Conservation (phyloP, 2,888 invertebrate species). For the Coenonympha glycerion region DNA sequence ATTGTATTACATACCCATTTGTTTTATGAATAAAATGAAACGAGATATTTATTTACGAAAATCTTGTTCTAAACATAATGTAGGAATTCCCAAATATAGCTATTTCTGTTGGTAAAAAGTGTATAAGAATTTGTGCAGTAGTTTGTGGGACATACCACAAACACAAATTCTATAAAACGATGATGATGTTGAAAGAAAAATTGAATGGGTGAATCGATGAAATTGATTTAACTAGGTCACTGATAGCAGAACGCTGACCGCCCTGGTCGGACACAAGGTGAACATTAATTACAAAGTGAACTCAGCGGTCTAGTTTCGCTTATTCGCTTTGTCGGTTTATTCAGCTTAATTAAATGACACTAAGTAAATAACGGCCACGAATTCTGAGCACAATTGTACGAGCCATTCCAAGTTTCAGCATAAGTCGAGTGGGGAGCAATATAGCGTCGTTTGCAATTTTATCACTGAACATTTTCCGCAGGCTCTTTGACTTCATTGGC, state of each 20-base stretch:
- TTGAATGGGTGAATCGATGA: background rate
- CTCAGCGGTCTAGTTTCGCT: constrained; percentile 25
- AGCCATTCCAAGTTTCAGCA: constrained; percentile 39
- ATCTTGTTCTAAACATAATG: too few species aligned
- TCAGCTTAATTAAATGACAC: constrained; percentile 65
- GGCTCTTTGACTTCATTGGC: background rate
- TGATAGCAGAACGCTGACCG: constrained; percentile 1
- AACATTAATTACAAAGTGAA: constrained; percentile 26
- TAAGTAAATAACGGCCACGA: constrained; percentile 56
- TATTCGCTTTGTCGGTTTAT: constrained; percentile 45
- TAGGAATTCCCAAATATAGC: too few species aligned
- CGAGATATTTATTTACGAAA: too few species aligned
- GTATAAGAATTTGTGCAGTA: too few species aligned
- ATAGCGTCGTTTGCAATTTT: constrained; percentile 10
- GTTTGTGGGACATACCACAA: too few species aligned
- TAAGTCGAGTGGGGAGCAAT: constrained; percentile 43
- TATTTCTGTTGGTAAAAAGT: too few species aligned
- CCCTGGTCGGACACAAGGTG: background rate
- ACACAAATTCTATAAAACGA: too few species aligned
- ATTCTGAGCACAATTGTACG: constrained; percentile 33
- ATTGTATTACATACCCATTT: too few species aligned
- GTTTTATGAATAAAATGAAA: too few species aligned
- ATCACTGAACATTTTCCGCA: background rate
- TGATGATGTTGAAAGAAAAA: too few species aligned
- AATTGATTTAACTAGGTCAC: background rate